phyloP scores from a whole-genome alignment of 1,140 invertebrate genomes.

The Fopius arisanus region DNA sequence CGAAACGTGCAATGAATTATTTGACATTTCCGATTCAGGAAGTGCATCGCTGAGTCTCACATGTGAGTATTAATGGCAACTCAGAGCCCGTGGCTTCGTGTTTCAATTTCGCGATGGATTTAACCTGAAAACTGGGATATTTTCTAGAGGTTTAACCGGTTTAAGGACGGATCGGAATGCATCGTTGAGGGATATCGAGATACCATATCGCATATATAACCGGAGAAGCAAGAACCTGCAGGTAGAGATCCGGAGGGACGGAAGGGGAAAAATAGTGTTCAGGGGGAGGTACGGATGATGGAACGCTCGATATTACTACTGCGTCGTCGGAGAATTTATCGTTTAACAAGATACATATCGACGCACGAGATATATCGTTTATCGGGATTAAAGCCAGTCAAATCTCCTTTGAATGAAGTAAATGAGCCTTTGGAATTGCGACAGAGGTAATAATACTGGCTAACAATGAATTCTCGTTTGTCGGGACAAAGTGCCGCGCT shows the following conservation, averaged over 20 bases:
- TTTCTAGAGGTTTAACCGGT: conserved; percentile 14
- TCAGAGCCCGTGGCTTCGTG: background rate
- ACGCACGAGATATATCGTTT: background rate
- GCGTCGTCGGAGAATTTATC: conserved; percentile 1
- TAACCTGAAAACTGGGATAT: conserved; percentile 24
- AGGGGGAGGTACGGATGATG: background rate
- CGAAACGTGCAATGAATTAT: conserved; percentile 24
- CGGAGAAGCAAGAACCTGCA: background rate
- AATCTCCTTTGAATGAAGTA: background rate
- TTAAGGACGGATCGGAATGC: conserved; percentile 14
- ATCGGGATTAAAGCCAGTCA: background rate
- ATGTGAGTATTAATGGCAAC: conserved; percentile 14
- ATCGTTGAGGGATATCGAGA: conserved; percentile 19
- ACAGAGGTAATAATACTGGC: background rate
- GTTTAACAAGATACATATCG: background rate
- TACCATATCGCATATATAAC: conserved; percentile 9
- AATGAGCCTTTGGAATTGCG: background rate
- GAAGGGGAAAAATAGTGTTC: background rate
- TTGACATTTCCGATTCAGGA: conserved; percentile 26
- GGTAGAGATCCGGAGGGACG: background rate
- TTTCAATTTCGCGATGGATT: conserved; percentile 3
- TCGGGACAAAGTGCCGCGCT: conserved; percentile 24
- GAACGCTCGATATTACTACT: background rate
- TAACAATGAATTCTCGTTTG: conserved; percentile 25
- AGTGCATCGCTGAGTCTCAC: background rate